Base-by-base conservation (phyloP, 2,797 vertebrate species). In the Eulemur rubriventer region DNA sequence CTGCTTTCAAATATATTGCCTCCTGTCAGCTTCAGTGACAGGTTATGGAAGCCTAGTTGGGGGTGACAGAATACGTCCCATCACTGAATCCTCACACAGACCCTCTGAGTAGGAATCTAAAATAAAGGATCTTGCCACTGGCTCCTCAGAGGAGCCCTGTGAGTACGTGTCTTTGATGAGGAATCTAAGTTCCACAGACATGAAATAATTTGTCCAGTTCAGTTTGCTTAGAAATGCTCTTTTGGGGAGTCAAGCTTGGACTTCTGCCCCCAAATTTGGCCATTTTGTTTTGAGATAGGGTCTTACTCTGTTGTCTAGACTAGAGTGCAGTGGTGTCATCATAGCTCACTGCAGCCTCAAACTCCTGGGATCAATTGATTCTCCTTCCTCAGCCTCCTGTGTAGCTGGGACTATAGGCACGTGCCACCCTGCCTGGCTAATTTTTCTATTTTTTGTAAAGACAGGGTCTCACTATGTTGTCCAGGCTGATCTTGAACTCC, bases 1-100 rank as follows among this genome's bases (percentile, higher is more conserved):
- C 38, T 22, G 4, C 46, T 78, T 72, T 24, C 61, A 41, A 52
- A 84, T 46, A 35, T 4, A 11, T 46, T 12, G 7, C 11, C 11
- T 7, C 0, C 30, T 8, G 2, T 67, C 48, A 43, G 50, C 22
- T 43, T 6, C 18, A 5, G 8, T 4, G 59, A 24, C 3, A 7
- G 18, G 22, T 16, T 6, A 30, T 2, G 0, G 1, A 9, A 28
- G 61, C 26, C 6, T 61, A 1, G 8, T 28, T 61, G 5, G 50
- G 35, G 1, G 9, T 8, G 26, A 28, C 2, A 61, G 43, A 28
- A 7, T 3, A 0, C 8, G 12, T 63, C 43, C 3, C 46, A 9
- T 24, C 8, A 2, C 20, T 0, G 24, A 57, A 28, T 30, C 30
- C 7, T 46, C n/a, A n/a, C 33, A 6, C 6, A 24, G 20, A 50